These are phyloP conservation scores for Agriotes lineatus DNA, from an alignment of 2,888 invertebrate species.

Conservation along the genomic window DNA sequence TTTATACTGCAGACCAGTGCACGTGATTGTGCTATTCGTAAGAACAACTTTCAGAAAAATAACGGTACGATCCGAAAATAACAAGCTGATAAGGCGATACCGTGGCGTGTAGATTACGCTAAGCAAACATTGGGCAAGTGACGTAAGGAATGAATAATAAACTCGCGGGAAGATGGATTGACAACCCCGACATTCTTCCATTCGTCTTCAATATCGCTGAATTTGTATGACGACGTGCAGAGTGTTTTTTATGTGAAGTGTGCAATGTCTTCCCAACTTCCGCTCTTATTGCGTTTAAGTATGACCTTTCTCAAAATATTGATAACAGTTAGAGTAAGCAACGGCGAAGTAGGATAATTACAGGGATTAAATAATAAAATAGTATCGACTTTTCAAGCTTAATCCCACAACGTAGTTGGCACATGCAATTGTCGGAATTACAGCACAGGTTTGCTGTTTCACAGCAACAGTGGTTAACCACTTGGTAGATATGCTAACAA, in stretches of 20 bases:
- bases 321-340: too few relatives aligned
- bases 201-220: constrained; percentile 16
- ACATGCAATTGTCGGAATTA: too few relatives aligned
- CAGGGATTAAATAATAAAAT: constrained; percentile 1
- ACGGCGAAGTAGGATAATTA: constrained; percentile 15
- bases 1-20: constrained; percentile 26
- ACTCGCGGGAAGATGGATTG: constrained; percentile 17
- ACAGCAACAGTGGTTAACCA: too few relatives aligned
- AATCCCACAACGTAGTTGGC: too few relatives aligned
- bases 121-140: constrained; percentile 7
- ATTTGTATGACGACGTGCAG: background rate
- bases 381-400: background rate
- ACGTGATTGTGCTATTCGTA: constrained; percentile 27
- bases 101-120: background rate
- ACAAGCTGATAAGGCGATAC: constrained; percentile 18
- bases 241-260: background rate
- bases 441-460: too few relatives aligned
- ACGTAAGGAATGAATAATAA: background rate
- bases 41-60: constrained; percentile 15
- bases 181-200: constrained; percentile 15
- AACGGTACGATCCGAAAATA: constrained; percentile 15
- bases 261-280: background rate
- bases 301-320: constrained; percentile 6
- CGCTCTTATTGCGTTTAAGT: background rate
- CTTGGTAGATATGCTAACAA: too few relatives aligned